Conservation (phyloP, 2,888 invertebrate species). For the Philhelius pedissequus region DNA sequence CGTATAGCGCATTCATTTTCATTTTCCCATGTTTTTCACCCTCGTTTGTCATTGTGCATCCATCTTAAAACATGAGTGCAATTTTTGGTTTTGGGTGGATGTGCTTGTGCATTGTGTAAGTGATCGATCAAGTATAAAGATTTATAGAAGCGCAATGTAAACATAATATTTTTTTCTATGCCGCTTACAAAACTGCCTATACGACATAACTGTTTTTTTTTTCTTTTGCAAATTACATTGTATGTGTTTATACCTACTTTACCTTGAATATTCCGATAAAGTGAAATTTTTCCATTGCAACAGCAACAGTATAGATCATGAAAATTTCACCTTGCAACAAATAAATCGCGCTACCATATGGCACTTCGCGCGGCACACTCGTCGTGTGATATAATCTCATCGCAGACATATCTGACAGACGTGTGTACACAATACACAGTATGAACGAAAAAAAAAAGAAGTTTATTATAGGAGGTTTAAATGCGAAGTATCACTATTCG, state of each 20-base stretch:
- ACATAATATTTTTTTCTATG: conserved; percentile 1
- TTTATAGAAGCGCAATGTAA: conserved; percentile 46
- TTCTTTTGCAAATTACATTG: background rate
- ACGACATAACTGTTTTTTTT: background rate
- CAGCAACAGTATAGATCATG: background rate
- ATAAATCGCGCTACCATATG: conserved; percentile 55
- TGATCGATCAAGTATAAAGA: conserved; percentile 54
- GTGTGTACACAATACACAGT: conserved; percentile 13
- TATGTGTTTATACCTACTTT: background rate
- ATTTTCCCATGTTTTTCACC: conserved; percentile 59
- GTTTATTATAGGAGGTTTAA: background rate
- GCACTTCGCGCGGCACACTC: conserved; percentile 19
- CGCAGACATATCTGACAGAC: conserved; percentile 56
- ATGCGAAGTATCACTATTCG: conserved; percentile 57
- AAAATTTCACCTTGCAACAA: conserved; percentile 58
- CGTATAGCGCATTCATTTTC: conserved; percentile 21
- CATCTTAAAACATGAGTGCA: conserved; percentile 24
- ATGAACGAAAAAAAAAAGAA: background rate
- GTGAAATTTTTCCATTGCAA: conserved; percentile 38
- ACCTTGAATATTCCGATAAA: conserved; percentile 23
- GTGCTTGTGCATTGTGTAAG: conserved; percentile 4
- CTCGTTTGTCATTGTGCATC: conserved; percentile 53
- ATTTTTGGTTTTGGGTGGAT: conserved; percentile 30
- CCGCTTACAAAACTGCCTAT: background rate
- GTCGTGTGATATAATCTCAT: conserved; percentile 62